phyloP scores from a whole-genome alignment of 2,888 invertebrate species.

The Coenonympha arcania region DNA sequence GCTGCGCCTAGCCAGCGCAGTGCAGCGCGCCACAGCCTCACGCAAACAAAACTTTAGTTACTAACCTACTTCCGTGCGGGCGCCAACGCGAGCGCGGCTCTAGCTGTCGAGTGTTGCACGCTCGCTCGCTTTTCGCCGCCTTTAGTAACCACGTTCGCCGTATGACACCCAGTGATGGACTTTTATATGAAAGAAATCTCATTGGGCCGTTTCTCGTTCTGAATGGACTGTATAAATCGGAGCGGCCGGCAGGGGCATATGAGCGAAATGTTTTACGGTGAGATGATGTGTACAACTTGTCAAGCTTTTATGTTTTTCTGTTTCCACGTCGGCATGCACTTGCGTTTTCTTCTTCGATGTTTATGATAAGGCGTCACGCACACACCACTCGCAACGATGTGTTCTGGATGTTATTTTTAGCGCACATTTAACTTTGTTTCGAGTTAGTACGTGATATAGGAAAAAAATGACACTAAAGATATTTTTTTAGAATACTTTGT shows the following conservation, averaged over 20 bases:
- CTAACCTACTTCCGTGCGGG: conserved; percentile 75
- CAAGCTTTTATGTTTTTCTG: conserved; percentile 48
- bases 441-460: background rate
- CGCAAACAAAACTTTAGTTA: conserved; percentile 75
- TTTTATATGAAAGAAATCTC: conserved; percentile 48
- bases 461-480: no score
- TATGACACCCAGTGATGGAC: conserved; percentile 65
- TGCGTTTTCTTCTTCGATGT: conserved; percentile 44
- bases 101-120: conserved; percentile 32
- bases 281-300: conserved; percentile 61
- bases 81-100: conserved; percentile 64
- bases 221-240: conserved; percentile 61
- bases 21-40: conserved; percentile 69
- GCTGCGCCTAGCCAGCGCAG: conserved; percentile 48
- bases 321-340: conserved; percentile 62
- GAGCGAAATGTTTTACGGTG: conserved; percentile 72
- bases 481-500: no score
- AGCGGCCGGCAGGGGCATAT: conserved; percentile 53
- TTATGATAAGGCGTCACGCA: conserved; percentile 45
- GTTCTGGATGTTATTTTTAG: conserved; percentile 5
- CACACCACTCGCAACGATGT: conserved; percentile 39
- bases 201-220: conserved; percentile 41
- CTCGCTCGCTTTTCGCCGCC: conserved; percentile 30
- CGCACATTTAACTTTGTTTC: background rate
- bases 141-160: conserved; percentile 30